Percentiles rank a stretch among this genome's conserved stretches.
Conservation (phyloP, 2,113 vertebrate species). For the Mirounga angustirostris region DNA sequence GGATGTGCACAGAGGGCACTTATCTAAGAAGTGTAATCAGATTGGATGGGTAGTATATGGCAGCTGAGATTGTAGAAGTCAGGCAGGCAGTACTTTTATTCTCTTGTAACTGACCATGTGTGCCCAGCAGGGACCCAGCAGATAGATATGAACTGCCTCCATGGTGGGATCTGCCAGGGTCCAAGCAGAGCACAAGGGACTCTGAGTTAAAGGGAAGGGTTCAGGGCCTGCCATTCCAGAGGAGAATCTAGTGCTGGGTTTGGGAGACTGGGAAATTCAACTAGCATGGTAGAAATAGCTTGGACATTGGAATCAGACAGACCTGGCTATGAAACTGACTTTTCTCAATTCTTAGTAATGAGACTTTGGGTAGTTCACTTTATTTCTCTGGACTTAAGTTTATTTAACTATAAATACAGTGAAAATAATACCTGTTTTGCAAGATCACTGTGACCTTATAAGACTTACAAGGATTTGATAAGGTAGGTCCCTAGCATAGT, state of each 20-base stretch:
- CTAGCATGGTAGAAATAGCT: not conserved
- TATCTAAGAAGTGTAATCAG: not conserved
- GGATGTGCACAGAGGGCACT: not conserved
- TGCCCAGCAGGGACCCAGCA: not conserved
- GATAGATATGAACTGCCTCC: not conserved
- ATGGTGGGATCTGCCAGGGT: not conserved
- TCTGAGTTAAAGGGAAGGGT: not conserved
- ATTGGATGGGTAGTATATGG: not conserved
- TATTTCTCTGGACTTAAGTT: conserved; percentile 7
- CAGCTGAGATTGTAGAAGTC: conserved; percentile 33
- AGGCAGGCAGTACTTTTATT: conserved; percentile 18
- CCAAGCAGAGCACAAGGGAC: not conserved
- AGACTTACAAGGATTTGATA: not conserved
- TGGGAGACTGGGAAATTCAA: not conserved
- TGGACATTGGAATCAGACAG: not conserved
- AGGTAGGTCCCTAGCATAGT: not conserved
- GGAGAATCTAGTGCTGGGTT: not conserved
- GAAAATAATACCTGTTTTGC: not conserved
- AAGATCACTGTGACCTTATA: not conserved
- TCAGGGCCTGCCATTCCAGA: conserved; percentile 9
- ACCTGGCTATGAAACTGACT: not conserved
- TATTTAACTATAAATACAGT: not conserved
- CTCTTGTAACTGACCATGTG: not conserved
- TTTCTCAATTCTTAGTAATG: conserved; percentile 10
- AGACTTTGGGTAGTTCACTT: not conserved